These are phyloP conservation scores for Melanotaenia parkinsoni DNA, from an alignment of 2,797 vertebrate genomes.

Conservation along the genomic window DNA sequence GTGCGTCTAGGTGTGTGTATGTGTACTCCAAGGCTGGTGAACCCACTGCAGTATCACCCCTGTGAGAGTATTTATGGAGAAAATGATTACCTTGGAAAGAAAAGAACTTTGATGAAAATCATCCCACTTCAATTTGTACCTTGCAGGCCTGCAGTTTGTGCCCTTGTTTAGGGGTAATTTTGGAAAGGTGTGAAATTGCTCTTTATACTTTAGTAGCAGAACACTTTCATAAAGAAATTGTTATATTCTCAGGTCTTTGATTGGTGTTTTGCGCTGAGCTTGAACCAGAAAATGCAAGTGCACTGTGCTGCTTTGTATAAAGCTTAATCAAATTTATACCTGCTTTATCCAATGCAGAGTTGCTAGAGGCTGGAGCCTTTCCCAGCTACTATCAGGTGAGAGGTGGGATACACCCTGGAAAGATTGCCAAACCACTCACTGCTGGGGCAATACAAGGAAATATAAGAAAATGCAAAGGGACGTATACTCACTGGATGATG, in stretches of 20 bases:
- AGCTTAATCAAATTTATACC: no score
- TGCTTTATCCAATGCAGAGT: no score
- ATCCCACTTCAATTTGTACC: constrained; percentile 68
- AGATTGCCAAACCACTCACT: background rate
- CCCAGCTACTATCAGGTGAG: background rate
- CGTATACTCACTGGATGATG: no score
- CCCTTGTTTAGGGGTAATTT: constrained; percentile 67
- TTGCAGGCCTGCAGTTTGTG: constrained; percentile 52
- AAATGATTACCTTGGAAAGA: constrained; percentile 78
- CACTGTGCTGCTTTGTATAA: background rate
- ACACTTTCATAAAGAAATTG: constrained; percentile 46
- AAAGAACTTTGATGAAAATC: constrained; percentile 77
- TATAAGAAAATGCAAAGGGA: background rate
- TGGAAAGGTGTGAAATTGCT: constrained; percentile 63
- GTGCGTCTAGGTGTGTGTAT: constrained; percentile 19
- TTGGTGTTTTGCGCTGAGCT: constrained; percentile 26
- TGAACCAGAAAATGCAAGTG: background rate
- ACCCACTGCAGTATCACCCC: constrained; percentile 61
- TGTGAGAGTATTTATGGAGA: constrained; percentile 72
- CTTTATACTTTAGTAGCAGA: constrained; percentile 30
- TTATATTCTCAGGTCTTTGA: constrained; percentile 28
- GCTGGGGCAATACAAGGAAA: background rate
- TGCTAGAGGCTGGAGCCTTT: background rate
- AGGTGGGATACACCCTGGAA: background rate
- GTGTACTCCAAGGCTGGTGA: constrained; percentile 62